Conservation (phyloP, 2,113 vertebrate genomes). For the Circaetus gallicus region DNA sequence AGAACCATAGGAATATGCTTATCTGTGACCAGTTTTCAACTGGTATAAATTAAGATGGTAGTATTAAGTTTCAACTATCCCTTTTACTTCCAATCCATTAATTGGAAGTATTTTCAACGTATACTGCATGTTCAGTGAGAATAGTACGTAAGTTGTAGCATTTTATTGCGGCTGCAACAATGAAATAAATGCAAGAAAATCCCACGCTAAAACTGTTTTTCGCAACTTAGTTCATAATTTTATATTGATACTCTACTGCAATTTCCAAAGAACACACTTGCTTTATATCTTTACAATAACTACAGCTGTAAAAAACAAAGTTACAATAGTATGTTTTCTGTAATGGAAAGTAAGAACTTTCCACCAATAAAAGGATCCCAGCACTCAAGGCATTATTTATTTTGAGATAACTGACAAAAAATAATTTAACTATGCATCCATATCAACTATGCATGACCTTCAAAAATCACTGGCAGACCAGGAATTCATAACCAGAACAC, state of each 20-base stretch:
- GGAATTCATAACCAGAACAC: not conserved
- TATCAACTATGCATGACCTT: not conserved
- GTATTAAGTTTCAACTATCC: not conserved
- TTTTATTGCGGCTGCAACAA: not conserved
- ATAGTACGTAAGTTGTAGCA: fast-evolving
- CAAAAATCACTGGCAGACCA: not conserved
- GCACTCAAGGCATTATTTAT: not conserved
- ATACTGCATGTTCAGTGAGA: not conserved
- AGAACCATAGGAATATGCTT: not conserved
- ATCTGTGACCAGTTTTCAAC: not conserved
- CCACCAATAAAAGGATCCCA: not conserved
- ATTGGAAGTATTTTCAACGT: not conserved
- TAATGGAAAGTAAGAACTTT: not conserved
- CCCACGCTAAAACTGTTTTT: not conserved
- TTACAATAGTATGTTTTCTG: not conserved
- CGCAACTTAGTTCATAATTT: not conserved
- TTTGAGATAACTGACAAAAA: not conserved
- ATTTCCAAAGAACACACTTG: not conserved
- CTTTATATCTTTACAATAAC: not conserved
- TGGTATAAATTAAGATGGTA: not conserved
- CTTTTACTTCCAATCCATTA: not conserved
- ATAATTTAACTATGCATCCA: not conserved
- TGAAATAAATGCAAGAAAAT: not conserved
- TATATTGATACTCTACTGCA: not conserved
- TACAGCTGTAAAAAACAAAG: not conserved